phyloP scores from a whole-genome alignment of 2,797 vertebrate species.

The Anisognathus igniventris region DNA sequence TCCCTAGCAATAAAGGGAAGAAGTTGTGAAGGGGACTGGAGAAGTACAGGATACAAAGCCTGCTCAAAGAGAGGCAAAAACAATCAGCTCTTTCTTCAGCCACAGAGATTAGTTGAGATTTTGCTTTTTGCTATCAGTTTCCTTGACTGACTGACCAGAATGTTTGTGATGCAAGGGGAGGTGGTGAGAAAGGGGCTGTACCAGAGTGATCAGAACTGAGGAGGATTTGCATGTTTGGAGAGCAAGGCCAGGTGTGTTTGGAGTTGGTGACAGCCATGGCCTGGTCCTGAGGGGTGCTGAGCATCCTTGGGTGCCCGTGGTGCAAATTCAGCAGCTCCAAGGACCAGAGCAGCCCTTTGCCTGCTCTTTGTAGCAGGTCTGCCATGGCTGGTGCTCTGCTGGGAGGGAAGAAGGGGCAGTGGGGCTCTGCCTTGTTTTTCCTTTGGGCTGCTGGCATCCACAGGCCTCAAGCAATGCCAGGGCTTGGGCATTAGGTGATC shows the following conservation, averaged over 20 bases:
- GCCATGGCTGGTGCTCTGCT: background rate
- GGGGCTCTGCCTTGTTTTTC: background rate
- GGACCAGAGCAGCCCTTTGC: background rate
- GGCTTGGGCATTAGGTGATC: background rate
- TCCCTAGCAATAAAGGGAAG: background rate
- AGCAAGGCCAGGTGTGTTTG: background rate
- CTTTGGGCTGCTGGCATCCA: background rate
- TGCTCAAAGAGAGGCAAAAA: background rate
- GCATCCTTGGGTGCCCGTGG: background rate
- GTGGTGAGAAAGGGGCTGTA: background rate
- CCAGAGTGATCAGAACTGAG: background rate
- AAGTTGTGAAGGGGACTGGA: background rate
- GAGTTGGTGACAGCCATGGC: background rate
- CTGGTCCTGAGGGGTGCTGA: background rate
- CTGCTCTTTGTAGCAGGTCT: background rate
- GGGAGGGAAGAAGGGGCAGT: background rate
- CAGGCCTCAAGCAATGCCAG: background rate
- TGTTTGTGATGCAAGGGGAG: background rate
- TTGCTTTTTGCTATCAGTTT: slow-evolving; percentile 15
- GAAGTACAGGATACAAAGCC: background rate
- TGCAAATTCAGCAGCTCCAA: background rate
- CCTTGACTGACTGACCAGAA: background rate
- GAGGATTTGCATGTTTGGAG: slow-evolving; percentile 4
- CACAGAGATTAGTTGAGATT: slow-evolving; percentile 37
- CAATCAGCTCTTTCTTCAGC: slow-evolving; percentile 43